Conservation (phyloP, 2,113 vertebrate species). For the Chionodraco myersi region DNA sequence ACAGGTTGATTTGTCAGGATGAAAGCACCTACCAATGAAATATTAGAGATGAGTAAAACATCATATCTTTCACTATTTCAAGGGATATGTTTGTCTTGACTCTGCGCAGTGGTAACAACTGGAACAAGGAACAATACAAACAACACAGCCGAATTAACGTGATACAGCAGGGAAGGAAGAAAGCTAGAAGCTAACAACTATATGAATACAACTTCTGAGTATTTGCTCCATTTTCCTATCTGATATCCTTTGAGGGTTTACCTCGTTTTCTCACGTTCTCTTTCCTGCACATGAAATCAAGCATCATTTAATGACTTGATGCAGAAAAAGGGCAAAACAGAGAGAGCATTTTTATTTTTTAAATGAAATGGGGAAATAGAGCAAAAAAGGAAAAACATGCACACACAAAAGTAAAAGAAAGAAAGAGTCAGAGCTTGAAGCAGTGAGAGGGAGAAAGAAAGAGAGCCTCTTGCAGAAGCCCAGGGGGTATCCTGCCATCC, state of each 20-base stretch:
- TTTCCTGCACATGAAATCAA: neutral
- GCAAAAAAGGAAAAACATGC: constrained; percentile 31
- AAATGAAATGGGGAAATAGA: constrained; percentile 28
- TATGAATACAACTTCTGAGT: neutral
- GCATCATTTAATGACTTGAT: neutral
- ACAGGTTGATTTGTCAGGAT: neutral
- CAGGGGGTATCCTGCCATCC: constrained; percentile 83
- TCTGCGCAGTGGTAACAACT: constrained; percentile 44
- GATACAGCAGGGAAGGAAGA: neutral
- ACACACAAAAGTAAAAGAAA: constrained; percentile 23
- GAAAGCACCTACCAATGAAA: neutral
- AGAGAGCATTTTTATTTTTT: neutral
- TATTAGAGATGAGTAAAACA: constrained; percentile 4
- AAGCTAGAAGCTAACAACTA: neutral
- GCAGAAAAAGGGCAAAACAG: neutral
- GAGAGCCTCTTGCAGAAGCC: constrained; percentile 76
- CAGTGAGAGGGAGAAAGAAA: constrained; percentile 52
- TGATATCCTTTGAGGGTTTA: neutral
- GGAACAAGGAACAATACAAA: constrained; percentile 14
- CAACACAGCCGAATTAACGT: neutral
- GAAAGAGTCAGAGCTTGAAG: constrained; percentile 39
- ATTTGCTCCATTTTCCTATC: neutral
- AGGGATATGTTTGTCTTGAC: constrained; percentile 35
- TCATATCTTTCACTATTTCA: neutral
- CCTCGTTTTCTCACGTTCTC: neutral